Conservation (phyloP, 2,888 invertebrate species). For the Hirtodrosophila duncani region DNA sequence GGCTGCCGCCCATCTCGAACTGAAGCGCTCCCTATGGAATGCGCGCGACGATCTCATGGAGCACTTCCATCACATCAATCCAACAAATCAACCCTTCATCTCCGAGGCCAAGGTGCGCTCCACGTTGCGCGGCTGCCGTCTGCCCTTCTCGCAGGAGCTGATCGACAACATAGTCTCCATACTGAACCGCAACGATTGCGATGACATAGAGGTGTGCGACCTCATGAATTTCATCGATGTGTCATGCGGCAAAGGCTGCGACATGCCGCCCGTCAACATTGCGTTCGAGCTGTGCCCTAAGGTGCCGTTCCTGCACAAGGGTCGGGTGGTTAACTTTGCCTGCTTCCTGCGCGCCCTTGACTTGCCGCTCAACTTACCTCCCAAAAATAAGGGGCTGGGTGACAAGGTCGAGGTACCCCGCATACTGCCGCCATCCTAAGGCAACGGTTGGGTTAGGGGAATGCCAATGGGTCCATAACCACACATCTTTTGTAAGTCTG, state of each 20-base stretch:
- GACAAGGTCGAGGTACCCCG: constrained; percentile 1
- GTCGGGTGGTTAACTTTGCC: constrained; percentile 74
- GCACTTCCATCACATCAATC: constrained; percentile 81
- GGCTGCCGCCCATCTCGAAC: constrained; percentile 84
- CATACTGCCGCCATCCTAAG: no score
- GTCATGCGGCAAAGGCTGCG: constrained; percentile 77
- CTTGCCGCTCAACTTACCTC: constrained; percentile 47
- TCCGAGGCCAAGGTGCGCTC: constrained; percentile 82
- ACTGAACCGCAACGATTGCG: constrained; percentile 82
- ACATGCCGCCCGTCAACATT: constrained; percentile 74
- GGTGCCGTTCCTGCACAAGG: constrained; percentile 71
- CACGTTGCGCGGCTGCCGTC: constrained; percentile 83
- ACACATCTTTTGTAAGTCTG: no score
- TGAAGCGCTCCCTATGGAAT: constrained; percentile 86
- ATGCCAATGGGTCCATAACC: no score
- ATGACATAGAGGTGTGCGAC: constrained; percentile 84
- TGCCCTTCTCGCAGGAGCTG: constrained; percentile 84
- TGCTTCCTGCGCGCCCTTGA: constrained; percentile 72
- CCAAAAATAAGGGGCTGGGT: constrained; percentile 16
- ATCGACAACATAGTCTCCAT: constrained; percentile 83
- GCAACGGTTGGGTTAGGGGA: no score
- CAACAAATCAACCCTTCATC: constrained; percentile 81
- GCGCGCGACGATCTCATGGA: constrained; percentile 83
- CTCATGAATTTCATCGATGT: constrained; percentile 86
- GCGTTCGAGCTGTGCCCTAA: constrained; percentile 77